Base-by-base conservation (phyloP, 2,888 invertebrate species). In the Pemphredon lugubris region DNA sequence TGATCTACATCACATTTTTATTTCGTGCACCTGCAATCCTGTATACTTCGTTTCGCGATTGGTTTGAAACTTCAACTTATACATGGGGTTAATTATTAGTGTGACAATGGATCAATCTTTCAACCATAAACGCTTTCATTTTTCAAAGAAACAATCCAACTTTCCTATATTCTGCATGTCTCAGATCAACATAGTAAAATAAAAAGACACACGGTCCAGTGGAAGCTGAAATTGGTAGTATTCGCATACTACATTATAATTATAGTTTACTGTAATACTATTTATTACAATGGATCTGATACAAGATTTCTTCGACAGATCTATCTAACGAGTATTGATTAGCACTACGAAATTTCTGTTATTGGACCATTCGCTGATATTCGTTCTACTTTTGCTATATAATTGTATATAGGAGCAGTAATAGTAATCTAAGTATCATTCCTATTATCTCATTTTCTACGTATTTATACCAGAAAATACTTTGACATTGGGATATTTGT, bases 51-150 rank as follows among this genome's bases (percentile, higher is more conserved):
- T 60, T 18, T 42, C 16, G 14, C 48, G 13, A 14, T 48, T 39
- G 18, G 34, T 54, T 26, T 40, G 53, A 23, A 34, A 57, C 47
- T 73, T 48, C 14, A 23, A 53, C 34, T 37, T 16, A 34, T 32
- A 40, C 13, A 50, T 50, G 32, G 51, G 48, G 44, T 67, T 73
- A 55, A 67, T 23, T 55, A 64, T 70, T 74, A 78, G 84, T 81
- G 81, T 81, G 72, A 82, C 85, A 79, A 84, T 84, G 82, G 81
- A 81, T 81, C 84, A 85, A 86, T 84, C 78, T 66, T 84, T 81
- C 70, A 83, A 85, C 73, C 77, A 77, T 83, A 83, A 83, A 81
- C 70, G 63, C 75, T 81, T 76, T 82, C 61, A 57, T 55, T 83
- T 80, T 80, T 73, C 83, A 81, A 79, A 79, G 71, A 82, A 79